phyloP scores from a whole-genome alignment of 2,797 vertebrate genomes.

The Brotula barbata region DNA sequence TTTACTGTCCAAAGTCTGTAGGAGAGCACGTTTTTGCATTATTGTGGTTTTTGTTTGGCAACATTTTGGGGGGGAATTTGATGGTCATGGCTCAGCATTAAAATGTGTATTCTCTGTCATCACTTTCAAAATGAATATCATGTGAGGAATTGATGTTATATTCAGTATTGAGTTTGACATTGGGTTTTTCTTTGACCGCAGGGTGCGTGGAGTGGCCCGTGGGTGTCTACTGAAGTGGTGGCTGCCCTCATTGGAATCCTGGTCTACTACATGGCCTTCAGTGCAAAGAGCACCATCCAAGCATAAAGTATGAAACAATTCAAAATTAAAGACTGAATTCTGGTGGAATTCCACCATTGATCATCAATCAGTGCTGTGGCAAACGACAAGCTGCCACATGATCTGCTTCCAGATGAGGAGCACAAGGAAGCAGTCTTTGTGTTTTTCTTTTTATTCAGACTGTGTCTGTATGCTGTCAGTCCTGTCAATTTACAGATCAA shows the following conservation, averaged over 20 bases:
- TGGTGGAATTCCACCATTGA: slow-evolving; percentile 33
- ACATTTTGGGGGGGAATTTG: too few species aligned
- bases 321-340: slow-evolving; percentile 66
- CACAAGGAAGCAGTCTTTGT: slow-evolving; percentile 47
- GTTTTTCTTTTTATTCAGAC: slow-evolving; percentile 62
- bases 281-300: slow-evolving; percentile 88
- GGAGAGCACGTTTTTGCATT: too few species aligned
- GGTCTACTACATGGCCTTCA: slow-evolving; percentile 89
- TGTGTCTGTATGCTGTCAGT: slow-evolving; percentile 58
- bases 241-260: slow-evolving; percentile 86
- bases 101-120: too few species aligned
- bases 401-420: slow-evolving; percentile 37
- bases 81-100: too few species aligned
- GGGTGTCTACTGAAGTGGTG: slow-evolving; percentile 91
- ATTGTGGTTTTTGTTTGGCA: too few species aligned
- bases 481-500: slow-evolving; percentile 41
- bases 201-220: slow-evolving; percentile 90
- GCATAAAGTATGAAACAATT: slow-evolving; percentile 69
- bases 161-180: too few species aligned
- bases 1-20: too few species aligned
- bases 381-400: slow-evolving; percentile 28
- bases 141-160: too few species aligned
- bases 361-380: slow-evolving; percentile 41
- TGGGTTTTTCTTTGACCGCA: slow-evolving; percentile 46
- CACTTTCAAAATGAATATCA: too few species aligned